A percentile compares a stretch with the other conserved stretches of the same genome.
Conservation (phyloP, 1,140 invertebrate genomes). For the Drosophila mayri region DNA sequence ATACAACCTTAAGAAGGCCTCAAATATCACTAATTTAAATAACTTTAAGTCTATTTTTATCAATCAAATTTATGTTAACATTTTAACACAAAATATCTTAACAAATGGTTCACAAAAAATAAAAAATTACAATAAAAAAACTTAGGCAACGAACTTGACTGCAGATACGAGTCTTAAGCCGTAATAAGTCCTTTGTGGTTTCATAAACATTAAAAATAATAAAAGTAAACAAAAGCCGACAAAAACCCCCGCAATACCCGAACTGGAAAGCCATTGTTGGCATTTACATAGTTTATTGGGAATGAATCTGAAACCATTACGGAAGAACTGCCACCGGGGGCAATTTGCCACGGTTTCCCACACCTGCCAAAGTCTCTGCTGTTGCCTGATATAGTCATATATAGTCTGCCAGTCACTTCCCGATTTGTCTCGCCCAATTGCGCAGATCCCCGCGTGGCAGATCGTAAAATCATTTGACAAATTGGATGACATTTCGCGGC, state of each 20-base stretch:
- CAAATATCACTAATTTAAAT: too few species aligned
- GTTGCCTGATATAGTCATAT: background rate
- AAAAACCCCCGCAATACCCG: constrained; percentile 5
- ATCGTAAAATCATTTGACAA: constrained; percentile 61
- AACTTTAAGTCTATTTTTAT: too few species aligned
- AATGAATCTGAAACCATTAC: constrained; percentile 5
- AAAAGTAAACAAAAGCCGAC: background rate
- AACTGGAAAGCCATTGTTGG: background rate
- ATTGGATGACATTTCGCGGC: constrained; percentile 52
- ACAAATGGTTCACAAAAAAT: too few species aligned
- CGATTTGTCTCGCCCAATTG: constrained; percentile 18
- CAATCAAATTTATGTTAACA: too few species aligned
- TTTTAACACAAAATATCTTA: too few species aligned
- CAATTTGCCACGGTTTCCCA: constrained; percentile 7
- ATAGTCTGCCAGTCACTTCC: constrained; percentile 8
- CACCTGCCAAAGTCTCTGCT: background rate
- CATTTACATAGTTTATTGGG: constrained; percentile 10
- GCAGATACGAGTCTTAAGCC: background rate
- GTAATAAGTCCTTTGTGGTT: background rate
- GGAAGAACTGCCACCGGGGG: background rate
- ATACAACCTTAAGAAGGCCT: too few species aligned
- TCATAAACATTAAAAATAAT: background rate
- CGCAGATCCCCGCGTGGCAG: constrained; percentile 1
- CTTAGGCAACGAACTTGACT: constrained; percentile 39
- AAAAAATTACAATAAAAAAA: constrained; percentile 23